A percentile compares a stretch with the other conserved stretches of the same genome.
Evolutionary conservation across 53 echinoderm and acorn worm genomes (phyloP).

Genomic region (Paracentrotus lividus): DNA sequence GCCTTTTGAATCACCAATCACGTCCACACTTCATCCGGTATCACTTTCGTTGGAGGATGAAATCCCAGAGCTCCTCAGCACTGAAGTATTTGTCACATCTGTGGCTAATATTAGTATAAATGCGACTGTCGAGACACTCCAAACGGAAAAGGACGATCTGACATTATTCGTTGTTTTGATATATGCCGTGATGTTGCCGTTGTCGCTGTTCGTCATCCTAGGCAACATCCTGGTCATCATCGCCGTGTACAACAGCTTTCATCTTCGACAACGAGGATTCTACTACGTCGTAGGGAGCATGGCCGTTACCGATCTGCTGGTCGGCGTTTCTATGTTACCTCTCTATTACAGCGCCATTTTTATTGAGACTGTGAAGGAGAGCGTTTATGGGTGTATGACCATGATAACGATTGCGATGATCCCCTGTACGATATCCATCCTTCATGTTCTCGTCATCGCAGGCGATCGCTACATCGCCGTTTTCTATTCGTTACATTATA

Average conservation of each 20-base stretch:
- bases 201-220: slow-evolving; percentile 73
- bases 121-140: background rate
- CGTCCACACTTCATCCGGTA: background rate
- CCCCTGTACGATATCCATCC: slow-evolving; percentile 72
- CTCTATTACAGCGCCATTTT: slow-evolving; percentile 73
- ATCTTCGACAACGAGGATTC: slow-evolving; percentile 53
- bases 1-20: background rate
- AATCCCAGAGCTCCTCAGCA: background rate
- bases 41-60: background rate
- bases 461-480: slow-evolving; percentile 74
- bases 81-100: background rate
- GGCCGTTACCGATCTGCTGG: slow-evolving; percentile 72
- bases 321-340: slow-evolving; percentile 73
- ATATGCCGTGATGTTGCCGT: slow-evolving; percentile 69
- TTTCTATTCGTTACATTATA: slow-evolving; percentile 70
- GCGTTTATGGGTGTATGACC: slow-evolving; percentile 72
- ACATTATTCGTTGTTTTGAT: slow-evolving; percentile 67
- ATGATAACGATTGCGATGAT: slow-evolving; percentile 40
- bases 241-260: slow-evolving; percentile 42
- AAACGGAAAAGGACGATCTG: background rate
- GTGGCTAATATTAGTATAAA: background rate
- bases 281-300: slow-evolving; percentile 72
- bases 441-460: slow-evolving; percentile 76
- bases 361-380: slow-evolving; percentile 63
- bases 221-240: slow-evolving; percentile 77